Conservation (phyloP, 1,140 invertebrate genomes). For the Anoplophora glabripennis region DNA sequence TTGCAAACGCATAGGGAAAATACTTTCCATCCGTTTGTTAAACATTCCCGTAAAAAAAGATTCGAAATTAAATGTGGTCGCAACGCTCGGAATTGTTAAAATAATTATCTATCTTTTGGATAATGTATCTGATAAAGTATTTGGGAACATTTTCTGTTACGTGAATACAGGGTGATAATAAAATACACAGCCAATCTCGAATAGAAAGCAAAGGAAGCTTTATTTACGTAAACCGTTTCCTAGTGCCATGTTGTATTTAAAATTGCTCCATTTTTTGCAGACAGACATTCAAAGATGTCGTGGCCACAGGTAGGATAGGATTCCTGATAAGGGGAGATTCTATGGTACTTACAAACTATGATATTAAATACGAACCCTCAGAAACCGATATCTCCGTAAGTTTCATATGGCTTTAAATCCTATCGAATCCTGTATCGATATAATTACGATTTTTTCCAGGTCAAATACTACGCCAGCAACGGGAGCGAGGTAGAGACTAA, state of each 20-base stretch:
- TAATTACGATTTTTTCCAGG: constrained; percentile 28
- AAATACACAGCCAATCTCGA: too few relatives aligned
- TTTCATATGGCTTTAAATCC: constrained; percentile 3
- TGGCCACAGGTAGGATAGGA: constrained; percentile 31
- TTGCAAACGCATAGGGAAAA: too few relatives aligned
- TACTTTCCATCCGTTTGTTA: too few relatives aligned
- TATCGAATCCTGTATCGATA: background rate
- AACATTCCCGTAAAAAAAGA: too few relatives aligned
- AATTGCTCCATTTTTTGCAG: constrained; percentile 8
- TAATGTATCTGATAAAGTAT: background rate
- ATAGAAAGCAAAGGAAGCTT: too few relatives aligned
- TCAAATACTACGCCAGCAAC: constrained; percentile 30
- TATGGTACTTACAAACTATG: constrained; percentile 39
- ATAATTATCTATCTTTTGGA: too few relatives aligned
- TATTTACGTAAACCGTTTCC: too few relatives aligned
- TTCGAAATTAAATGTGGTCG: too few relatives aligned
- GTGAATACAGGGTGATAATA: background rate
- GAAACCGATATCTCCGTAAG: constrained; percentile 34
- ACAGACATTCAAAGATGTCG: constrained; percentile 25
- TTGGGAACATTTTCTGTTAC: background rate
- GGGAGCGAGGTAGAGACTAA: constrained; percentile 32
- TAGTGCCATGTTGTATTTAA: too few relatives aligned
- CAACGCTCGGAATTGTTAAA: too few relatives aligned
- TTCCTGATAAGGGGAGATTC: constrained; percentile 39
- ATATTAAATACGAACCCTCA: constrained; percentile 30